Conservation (phyloP, 1,140 invertebrate species). For the Gryon sp. region DNA sequence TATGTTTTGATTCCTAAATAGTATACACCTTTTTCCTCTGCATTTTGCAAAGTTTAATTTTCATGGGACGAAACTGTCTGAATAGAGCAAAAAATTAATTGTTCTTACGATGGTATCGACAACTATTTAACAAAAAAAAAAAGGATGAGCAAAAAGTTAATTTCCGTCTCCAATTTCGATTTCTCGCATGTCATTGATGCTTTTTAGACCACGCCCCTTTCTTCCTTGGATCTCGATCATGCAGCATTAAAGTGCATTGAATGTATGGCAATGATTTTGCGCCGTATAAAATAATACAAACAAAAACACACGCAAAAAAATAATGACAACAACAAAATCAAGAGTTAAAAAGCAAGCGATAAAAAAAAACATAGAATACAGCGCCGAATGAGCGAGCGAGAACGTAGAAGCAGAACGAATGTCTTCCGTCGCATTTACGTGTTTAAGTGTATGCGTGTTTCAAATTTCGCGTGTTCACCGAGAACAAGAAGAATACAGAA, state of each 20-base stretch:
- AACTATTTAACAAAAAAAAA: too few relatives aligned
- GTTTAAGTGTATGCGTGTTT: slow-evolving; percentile 38
- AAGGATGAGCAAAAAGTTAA: too few relatives aligned
- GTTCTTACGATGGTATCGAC: too few relatives aligned
- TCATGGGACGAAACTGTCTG: too few relatives aligned
- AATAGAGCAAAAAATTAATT: too few relatives aligned
- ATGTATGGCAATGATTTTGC: slow-evolving; percentile 42
- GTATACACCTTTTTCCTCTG: too few relatives aligned
- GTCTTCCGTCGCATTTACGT: slow-evolving; percentile 53
- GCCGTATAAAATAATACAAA: slow-evolving; percentile 24
- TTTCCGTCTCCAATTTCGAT: slow-evolving; percentile 26
- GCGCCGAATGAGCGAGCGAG: slow-evolving; percentile 33
- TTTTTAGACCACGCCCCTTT: slow-evolving; percentile 54
- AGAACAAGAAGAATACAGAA: slow-evolving; percentile 19
- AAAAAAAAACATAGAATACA: slow-evolving; percentile 10
- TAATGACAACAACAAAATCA: slow-evolving; percentile 5
- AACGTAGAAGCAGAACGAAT: slow-evolving; percentile 45
- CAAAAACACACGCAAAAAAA: background rate
- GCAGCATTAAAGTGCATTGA: slow-evolving; percentile 51
- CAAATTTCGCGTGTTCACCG: slow-evolving; percentile 17
- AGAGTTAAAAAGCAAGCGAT: background rate
- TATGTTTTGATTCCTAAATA: too few relatives aligned
- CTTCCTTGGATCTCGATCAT: slow-evolving; percentile 57
- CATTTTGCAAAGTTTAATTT: too few relatives aligned
- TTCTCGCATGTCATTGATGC: slow-evolving; percentile 55